Evolutionary conservation across 2,113 vertebrate genomes (phyloP), one percentile per base, ranked within the genome.

Genomic region (Prionailurus viverrinus): DNA sequence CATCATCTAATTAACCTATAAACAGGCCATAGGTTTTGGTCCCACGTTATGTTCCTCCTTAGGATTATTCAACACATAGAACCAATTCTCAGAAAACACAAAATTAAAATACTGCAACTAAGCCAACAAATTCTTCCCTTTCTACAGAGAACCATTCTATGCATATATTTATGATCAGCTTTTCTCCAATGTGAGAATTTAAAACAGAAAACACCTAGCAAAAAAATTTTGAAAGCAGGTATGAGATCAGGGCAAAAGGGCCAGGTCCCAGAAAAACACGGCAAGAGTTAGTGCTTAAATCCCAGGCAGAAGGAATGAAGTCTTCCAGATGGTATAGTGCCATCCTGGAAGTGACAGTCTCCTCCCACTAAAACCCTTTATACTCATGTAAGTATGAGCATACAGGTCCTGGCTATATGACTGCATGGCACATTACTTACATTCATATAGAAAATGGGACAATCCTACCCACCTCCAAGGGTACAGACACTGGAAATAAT

Each of bases 101-200:
- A 92, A 66, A 76, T 76, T 55, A 53, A 88, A 82, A 85, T 39
- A 31, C 33, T 63, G 3, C 45, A 18, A 36, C 63, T 45, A 61
- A 61, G 45, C 76, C 69, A 84, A 63, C 25, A 81, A 58, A 73
- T 58, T 39, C 33, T 61, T 63, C 39, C 74, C 90, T 84, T 96
- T 76, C 89, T 93, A 31, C 4, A 21, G 45, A 95, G 36, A 82
- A 69, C 48, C 39, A 81, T n/a, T 93, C 61, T 41, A 33, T 8
- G 19, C 21, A 39, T 14, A 13, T 33, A 82, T 79, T 93, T 92
- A 31, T 74, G 15, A 89, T n/a, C 65, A 80, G 53, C 31, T 87
- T 94, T 94, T 89, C 74, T 93, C 85, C 55, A 89, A 92, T 94
- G 76, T 29, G 21, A 92, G n/a, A 78, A 27, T 95, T 86, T 65